Conservation (phyloP, 1,140 invertebrate species). For the Bombus vancouverensis region DNA sequence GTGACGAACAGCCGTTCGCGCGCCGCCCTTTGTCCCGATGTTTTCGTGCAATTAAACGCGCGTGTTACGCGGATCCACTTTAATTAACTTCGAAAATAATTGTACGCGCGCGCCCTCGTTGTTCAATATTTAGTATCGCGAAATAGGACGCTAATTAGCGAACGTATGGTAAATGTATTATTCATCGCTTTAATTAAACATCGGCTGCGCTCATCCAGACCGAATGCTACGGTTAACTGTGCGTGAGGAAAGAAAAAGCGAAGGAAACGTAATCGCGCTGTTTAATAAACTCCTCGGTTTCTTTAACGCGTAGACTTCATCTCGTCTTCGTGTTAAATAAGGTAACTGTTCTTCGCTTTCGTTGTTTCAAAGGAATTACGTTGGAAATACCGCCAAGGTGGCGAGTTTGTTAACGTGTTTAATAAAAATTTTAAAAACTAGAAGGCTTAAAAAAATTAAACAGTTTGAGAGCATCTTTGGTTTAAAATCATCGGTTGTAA, state of each 20-base stretch:
- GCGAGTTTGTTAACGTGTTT: not conserved
- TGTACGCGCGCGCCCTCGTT: slow-evolving; percentile 9
- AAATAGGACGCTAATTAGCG: slow-evolving; percentile 46
- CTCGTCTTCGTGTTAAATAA: not conserved
- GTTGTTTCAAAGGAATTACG: not conserved
- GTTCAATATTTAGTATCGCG: slow-evolving; percentile 49
- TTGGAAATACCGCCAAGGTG: no score
- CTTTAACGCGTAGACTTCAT: not conserved
- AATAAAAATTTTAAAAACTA: not conserved
- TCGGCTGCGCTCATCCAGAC: not conserved
- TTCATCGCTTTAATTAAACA: slow-evolving; percentile 49
- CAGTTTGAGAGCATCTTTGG: no score
- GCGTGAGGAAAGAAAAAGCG: not conserved
- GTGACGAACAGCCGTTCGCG: slow-evolving; percentile 8
- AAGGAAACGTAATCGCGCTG: not conserved
- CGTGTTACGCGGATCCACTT: slow-evolving; percentile 31
- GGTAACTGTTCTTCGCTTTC: not conserved
- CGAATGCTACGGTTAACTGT: not conserved
- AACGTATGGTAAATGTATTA: slow-evolving; percentile 31
- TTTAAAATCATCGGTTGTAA: no score
- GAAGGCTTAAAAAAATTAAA: no score
- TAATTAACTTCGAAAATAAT: slow-evolving; percentile 56
- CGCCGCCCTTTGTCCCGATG: slow-evolving; percentile 33
- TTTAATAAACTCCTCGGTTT: not conserved
- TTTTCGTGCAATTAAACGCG: slow-evolving; percentile 46